Evolutionary conservation across 2,888 invertebrate genomes (phyloP), one percentile per base, ranked within the genome.

Genomic region (Phaonia tiefii): DNA sequence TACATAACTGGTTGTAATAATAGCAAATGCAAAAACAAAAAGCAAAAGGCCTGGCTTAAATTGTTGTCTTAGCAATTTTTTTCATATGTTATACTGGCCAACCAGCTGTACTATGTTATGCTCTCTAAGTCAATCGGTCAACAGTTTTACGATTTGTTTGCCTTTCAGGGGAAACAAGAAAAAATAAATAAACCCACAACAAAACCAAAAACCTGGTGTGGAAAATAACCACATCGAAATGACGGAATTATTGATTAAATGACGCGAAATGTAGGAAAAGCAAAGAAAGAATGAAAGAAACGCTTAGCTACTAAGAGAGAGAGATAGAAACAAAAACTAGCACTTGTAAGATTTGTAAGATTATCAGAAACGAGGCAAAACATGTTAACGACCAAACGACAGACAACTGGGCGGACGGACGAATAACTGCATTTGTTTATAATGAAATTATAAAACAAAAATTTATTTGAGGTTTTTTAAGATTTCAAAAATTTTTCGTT

Each of bases 61-160:
- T 20, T 11, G 10, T n/a, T 17, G 26, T 60, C 39, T 39, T 17
- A 17, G 31, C 37, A 17, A n/a, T 8, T 5, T 39, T 39, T 60
- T 60, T 39, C n/a, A n/a, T n/a, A n/a, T n/a, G 39, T 60, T 39
- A 58, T 3, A 26, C 65, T 10, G 11, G 7, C 58, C 22, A 73
- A 73, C 78, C 15, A 60, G 77, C 72, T 51, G 22, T 58, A 20
- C 22, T 56, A 1, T 20, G 7, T 37, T 20, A 11, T 37, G 44
- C 7, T 69, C 65, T 73, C 56, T 80, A 69, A 80, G 80, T 76
- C 80, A 80, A 76, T 80, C 76, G 80, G 80, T 80, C 80, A 80
- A 76, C 49, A 73, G 72, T 73, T 56, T 75, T 65, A 75, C 56
- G 31, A 46, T 72, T 69, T 75, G n/a, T 72, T 60, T 46, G n/a